Evolutionary conservation across 1,140 invertebrate genomes (phyloP).

Genomic region (Lethocerus indicus): DNA sequence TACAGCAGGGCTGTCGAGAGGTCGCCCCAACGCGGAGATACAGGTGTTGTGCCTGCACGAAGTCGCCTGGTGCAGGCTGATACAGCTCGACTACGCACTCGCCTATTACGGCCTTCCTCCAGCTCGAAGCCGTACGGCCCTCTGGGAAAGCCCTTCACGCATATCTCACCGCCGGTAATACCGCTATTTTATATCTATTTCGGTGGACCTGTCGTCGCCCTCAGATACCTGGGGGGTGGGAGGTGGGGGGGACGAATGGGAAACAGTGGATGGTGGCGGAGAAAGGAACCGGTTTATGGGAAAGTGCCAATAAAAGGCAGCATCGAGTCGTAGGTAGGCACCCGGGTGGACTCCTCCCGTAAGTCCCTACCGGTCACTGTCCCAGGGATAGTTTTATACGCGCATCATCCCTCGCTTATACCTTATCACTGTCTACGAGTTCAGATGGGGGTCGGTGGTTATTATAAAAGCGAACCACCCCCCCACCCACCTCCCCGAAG

Average conservation of each 20-base stretch:
- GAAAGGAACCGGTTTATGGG: background rate
- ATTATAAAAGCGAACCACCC: too few relatives aligned
- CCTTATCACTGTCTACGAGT: too few relatives aligned
- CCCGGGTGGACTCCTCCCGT: background rate
- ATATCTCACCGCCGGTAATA: slow-evolving; percentile 42
- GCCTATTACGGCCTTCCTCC: slow-evolving; percentile 36
- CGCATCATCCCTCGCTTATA: too few relatives aligned
- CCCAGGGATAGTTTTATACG: too few relatives aligned
- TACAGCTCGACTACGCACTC: slow-evolving; percentile 39
- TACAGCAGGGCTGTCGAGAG: slow-evolving; percentile 39
- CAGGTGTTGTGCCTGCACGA: slow-evolving; percentile 51
- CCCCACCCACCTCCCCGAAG: too few relatives aligned
- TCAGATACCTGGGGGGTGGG: too few relatives aligned
- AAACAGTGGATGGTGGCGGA: background rate
- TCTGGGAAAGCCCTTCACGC: slow-evolving; percentile 55
- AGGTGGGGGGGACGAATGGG: background rate
- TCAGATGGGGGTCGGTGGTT: too few relatives aligned
- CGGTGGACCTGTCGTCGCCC: too few relatives aligned
- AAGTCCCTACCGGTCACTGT: too few relatives aligned
- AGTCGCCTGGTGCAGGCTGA: slow-evolving; percentile 51
- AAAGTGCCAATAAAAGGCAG: background rate
- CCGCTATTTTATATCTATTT: too few relatives aligned
- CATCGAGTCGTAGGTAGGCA: background rate
- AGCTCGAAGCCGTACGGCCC: slow-evolving; percentile 38
- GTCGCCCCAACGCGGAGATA: slow-evolving; percentile 45